Base-by-base conservation (phyloP, 2,888 invertebrate species). In the Mystacides longicornis region DNA sequence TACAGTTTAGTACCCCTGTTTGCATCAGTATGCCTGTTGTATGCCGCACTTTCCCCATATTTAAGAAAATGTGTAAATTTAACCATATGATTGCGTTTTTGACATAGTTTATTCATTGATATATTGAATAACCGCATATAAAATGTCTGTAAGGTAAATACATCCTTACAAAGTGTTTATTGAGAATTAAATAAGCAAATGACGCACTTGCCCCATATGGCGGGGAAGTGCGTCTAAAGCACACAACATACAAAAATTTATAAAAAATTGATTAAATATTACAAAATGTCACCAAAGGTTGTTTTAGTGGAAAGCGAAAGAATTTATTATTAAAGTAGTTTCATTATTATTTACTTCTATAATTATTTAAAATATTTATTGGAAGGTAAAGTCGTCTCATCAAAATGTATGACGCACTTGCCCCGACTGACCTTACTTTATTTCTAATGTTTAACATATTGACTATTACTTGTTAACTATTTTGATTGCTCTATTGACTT, bases 241-340 rank as follows among this genome's bases (percentile, higher is more conserved):
- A n/a, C n/a, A n/a, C n/a, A n/a, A n/a, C n/a, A n/a, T n/a, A n/a
- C n/a, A n/a, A n/a, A n/a, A n/a, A n/a, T n/a, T n/a, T n/a, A n/a
- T n/a, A n/a, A n/a, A n/a, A n/a, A n/a, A n/a, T n/a, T n/a, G n/a
- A n/a, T n/a, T n/a, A n/a, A n/a, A 27, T 11, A 11, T 27, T 11
- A 27, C 11, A 27, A 27, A 27, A 27, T 11, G 11, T 27, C 27
- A 27, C 27, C 11, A 27, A 23, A 7, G 48, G 23, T 48, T 23
- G 22, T 48, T 48, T 48, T 48, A 48, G 48, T 48, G 23, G 23
- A 48, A 22, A 23, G 20, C 23, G 48, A n/a, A n/a, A n/a, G n/a
- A n/a, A n/a, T n/a, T n/a, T n/a, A n/a, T n/a, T n/a, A n/a, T n/a
- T n/a, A n/a, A n/a, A n/a, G n/a, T n/a, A n/a, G n/a, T n/a, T n/a